Percentiles rank a stretch among this genome's conserved stretches.
Evolutionary conservation across 2,888 invertebrate genomes (phyloP).

Genomic region (Cryptus armator): DNA sequence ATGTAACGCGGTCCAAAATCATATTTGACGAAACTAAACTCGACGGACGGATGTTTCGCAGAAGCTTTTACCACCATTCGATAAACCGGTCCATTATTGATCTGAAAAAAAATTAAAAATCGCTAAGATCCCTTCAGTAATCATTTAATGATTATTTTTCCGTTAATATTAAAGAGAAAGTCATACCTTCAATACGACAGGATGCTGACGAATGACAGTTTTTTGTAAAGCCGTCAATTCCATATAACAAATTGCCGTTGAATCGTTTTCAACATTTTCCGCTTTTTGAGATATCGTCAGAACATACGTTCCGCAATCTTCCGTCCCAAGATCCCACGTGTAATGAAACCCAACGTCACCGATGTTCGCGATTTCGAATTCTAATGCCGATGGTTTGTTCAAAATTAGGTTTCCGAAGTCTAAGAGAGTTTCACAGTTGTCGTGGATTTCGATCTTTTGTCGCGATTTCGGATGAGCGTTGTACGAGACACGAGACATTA

Average conservation of each 20-base stretch:
- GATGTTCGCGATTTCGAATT: constrained; percentile 81
- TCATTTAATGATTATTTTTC: not conserved
- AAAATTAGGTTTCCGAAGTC: constrained; percentile 82
- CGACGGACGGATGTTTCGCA: constrained; percentile 87
- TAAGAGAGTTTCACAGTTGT: constrained; percentile 80
- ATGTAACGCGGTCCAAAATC: constrained; percentile 90
- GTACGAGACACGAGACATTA: constrained; percentile 86
- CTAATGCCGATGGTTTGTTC: constrained; percentile 73
- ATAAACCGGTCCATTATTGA: constrained; percentile 89
- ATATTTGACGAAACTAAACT: constrained; percentile 88
- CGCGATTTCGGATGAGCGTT: constrained; percentile 70
- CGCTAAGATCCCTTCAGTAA: not conserved
- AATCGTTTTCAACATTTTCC: constrained; percentile 66
- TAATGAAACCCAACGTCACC: constrained; percentile 83
- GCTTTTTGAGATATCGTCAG: constrained; percentile 43
- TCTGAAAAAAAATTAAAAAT: constrained; percentile 86
- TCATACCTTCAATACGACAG: constrained; percentile 68
- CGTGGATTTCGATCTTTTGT: constrained; percentile 74
- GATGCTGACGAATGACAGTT: constrained; percentile 72
- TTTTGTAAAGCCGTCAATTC: constrained; percentile 72
- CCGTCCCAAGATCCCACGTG: constrained; percentile 80
- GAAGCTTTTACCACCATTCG: constrained; percentile 87
- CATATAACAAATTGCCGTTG: constrained; percentile 69
- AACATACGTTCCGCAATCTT: constrained; percentile 58
- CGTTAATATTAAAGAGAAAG: not conserved